These are phyloP conservation scores for Macrotrachela quadricornifera DNA, from an alignment of 1,140 invertebrate species.

Conservation along the genomic window DNA sequence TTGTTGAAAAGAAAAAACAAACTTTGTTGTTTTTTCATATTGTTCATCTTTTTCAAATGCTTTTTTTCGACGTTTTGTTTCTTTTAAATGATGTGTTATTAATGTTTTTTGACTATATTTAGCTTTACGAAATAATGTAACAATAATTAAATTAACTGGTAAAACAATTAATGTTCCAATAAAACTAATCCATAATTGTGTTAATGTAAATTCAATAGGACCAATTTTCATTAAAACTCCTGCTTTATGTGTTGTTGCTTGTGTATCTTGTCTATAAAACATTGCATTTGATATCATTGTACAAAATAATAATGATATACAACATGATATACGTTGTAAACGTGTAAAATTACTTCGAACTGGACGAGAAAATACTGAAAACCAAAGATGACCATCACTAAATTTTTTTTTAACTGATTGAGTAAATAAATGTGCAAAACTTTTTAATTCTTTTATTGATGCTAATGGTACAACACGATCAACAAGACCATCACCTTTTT, in stretches of 20 bases:
- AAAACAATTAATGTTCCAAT: conserved; percentile 23
- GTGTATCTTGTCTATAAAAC: conserved; percentile 21
- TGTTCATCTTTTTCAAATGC: no score
- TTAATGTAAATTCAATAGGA: conserved; percentile 5
- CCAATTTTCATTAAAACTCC: conserved; percentile 1
- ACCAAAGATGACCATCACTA: conserved; percentile 29
- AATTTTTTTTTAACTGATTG: conserved; percentile 29
- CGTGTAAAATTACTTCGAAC: conserved; percentile 26
- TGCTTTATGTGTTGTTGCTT: background rate
- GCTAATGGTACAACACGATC: conserved; percentile 28
- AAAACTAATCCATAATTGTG: conserved; percentile 16
- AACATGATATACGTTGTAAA: conserved; percentile 27
- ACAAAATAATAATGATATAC: conserved; percentile 25
- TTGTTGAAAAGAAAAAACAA: no score
- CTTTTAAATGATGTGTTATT: background rate
- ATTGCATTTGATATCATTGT: conserved; percentile 32
- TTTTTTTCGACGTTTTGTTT: no score
- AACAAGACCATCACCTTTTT: conserved; percentile 28
- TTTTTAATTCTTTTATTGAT: conserved; percentile 22
- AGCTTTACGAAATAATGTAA: conserved; percentile 22
- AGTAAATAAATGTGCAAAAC: conserved; percentile 29
- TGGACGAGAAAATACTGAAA: conserved; percentile 24
- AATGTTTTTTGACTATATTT: conserved; percentile 10
- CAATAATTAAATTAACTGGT: conserved; percentile 21
- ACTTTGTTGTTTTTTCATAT: no score